Conservation (phyloP, 2,797 vertebrate genomes). For the Esox masquinongy region DNA sequence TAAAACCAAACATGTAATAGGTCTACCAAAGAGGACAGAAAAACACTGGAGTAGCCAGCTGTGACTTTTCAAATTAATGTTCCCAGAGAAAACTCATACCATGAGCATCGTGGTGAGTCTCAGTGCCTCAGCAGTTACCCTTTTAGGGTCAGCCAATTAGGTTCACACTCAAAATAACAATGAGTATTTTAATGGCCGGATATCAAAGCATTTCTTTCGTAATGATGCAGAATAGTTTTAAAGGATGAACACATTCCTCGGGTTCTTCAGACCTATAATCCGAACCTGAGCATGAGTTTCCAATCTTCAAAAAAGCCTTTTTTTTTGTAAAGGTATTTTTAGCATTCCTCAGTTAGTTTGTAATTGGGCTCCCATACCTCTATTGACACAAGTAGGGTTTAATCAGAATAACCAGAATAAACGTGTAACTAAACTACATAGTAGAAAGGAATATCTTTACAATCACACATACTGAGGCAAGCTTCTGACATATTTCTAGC, state of each 20-base stretch:
- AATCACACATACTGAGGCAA: background rate
- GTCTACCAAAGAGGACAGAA: constrained; percentile 21
- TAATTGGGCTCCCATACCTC: background rate
- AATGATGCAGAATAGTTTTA: constrained; percentile 26
- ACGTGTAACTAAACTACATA: background rate
- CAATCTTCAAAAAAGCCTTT: background rate
- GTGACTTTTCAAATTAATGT: constrained; percentile 61
- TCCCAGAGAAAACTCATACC: constrained; percentile 23
- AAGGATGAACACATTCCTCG: constrained; percentile 45
- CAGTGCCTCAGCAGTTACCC: constrained; percentile 34
- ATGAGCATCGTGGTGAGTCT: constrained; percentile 8
- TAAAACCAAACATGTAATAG: constrained; percentile 39
- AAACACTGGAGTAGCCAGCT: constrained; percentile 60
- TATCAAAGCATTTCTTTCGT: constrained; percentile 51
- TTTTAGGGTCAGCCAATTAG: constrained; percentile 57
- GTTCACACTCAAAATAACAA: constrained; percentile 54
- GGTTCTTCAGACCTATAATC: constrained; percentile 40
- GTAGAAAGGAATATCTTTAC: background rate
- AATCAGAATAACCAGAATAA: background rate
- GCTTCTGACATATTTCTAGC: background rate
- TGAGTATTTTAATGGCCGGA: constrained; percentile 45
- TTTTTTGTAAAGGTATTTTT: background rate
- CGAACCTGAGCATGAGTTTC: constrained; percentile 29
- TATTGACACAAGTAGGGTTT: background rate
- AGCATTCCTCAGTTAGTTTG: constrained; percentile 1